Percentiles rank a stretch among this genome's conserved stretches.
phyloP scores from a whole-genome alignment of 37 sponge, comb jelly and placozoan genomes.

The Bolinopsis microptera region DNA sequence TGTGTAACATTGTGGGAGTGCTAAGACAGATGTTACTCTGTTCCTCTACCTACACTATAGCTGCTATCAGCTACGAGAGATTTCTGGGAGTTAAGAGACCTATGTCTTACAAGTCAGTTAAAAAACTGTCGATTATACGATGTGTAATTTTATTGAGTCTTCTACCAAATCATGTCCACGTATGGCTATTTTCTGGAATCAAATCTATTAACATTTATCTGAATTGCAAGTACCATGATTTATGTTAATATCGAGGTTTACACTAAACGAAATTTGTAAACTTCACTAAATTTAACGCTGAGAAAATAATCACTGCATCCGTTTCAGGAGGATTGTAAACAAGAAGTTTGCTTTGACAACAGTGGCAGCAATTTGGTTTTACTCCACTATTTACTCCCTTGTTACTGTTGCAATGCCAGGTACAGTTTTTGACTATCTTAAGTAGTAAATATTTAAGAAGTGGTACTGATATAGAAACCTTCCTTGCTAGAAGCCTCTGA shows the following conservation, averaged over 20 bases:
- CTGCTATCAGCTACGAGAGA: conserved; percentile 37
- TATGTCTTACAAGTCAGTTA: conserved; percentile 57
- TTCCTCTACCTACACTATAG: conserved; percentile 45
- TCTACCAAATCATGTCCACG: too few species aligned
- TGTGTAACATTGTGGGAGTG: conserved; percentile 29
- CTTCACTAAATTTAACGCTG: too few species aligned
- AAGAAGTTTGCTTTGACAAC: conserved; percentile 5
- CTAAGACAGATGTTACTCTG: conserved; percentile 35
- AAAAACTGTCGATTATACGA: background rate
- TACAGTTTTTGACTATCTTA: too few species aligned
- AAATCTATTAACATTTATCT: too few species aligned
- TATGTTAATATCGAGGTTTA: too few species aligned
- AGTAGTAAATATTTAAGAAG: too few species aligned
- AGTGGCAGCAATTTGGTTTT: background rate
- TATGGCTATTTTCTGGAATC: too few species aligned
- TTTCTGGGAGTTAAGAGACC: background rate
- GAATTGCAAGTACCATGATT: too few species aligned
- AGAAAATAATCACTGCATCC: too few species aligned
- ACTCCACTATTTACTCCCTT: conserved; percentile 13
- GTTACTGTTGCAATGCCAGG: conserved; percentile 43
- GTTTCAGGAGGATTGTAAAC: conserved; percentile 17
- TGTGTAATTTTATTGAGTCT: background rate
- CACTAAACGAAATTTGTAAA: too few species aligned
- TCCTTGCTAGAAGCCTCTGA: too few species aligned
- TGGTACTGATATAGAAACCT: too few species aligned